Percentiles rank a stretch among this genome's conserved stretches.
These are phyloP conservation scores for Adelognathus sp. DNA, from an alignment of 2,888 invertebrate genomes.

Conservation along the genomic window DNA sequence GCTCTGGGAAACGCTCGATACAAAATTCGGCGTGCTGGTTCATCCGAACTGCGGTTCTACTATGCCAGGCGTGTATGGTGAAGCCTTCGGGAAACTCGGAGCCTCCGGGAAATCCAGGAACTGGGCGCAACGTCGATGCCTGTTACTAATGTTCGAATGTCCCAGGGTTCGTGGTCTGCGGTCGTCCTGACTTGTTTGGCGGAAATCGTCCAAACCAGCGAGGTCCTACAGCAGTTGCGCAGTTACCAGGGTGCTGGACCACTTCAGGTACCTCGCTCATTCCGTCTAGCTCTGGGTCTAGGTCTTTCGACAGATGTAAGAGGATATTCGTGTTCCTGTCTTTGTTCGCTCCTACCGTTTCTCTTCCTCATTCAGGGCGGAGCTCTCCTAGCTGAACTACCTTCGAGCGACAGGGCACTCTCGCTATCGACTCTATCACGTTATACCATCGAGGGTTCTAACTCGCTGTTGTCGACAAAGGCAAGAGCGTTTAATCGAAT, in stretches of 20 bases:
- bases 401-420: slow-evolving; percentile 8
- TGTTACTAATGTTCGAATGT: slow-evolving; percentile 26
- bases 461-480: slow-evolving; percentile 45
- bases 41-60: neutral
- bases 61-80: neutral
- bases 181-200: neutral
- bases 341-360: slow-evolving; percentile 12
- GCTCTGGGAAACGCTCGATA: slow-evolving; percentile 71
- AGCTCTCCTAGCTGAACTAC: slow-evolving; percentile 12
- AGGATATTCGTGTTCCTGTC: slow-evolving; percentile 27
- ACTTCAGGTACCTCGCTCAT: neutral
- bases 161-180: neutral
- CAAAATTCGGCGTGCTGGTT: slow-evolving; percentile 64
- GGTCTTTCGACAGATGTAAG: neutral
- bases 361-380: neutral
- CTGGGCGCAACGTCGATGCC: neutral
- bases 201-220: slow-evolving; percentile 3
- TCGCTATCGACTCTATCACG: neutral
- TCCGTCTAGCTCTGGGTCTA: neutral
- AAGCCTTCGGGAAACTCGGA: slow-evolving; percentile 12
- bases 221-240: neutral
- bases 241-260: slow-evolving; percentile 8
- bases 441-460: neutral
- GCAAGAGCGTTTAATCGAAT: slow-evolving; percentile 61
- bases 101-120: slow-evolving; percentile 24